Percentiles rank a stretch among this genome's conserved stretches.
Conservation (phyloP, 2,888 invertebrate species). For the Sesamia inferens region DNA sequence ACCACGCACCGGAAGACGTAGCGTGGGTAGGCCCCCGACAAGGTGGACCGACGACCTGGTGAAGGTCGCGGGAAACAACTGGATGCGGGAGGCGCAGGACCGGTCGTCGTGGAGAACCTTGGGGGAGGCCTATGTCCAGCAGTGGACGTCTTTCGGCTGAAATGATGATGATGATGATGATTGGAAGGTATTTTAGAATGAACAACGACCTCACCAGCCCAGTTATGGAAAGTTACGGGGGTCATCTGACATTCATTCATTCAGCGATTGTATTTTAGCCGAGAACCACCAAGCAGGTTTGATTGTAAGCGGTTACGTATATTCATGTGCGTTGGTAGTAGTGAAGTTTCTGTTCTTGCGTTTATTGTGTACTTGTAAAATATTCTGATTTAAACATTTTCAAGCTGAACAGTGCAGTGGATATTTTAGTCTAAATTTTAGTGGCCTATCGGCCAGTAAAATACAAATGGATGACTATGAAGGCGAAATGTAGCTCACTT, state of each 20-base stretch:
- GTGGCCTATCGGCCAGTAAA: conserved; percentile 30
- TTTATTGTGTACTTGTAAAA: conserved; percentile 29
- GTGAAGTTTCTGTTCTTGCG: conserved; percentile 8
- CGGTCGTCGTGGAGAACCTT: too few relatives aligned
- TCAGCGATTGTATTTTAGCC: background rate
- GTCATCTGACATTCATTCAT: background rate
- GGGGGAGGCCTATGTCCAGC: too few relatives aligned
- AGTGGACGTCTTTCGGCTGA: too few relatives aligned
- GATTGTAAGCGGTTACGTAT: background rate
- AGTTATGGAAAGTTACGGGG: background rate
- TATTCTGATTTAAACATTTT: conserved; percentile 42
- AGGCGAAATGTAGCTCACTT: conserved; percentile 21
- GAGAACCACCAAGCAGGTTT: background rate
- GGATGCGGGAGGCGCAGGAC: too few relatives aligned
- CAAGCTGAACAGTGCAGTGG: conserved; percentile 29
- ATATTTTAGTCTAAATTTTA: conserved; percentile 43
- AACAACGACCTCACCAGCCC: background rate
- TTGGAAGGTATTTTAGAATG: background rate
- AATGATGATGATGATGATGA: too few relatives aligned
- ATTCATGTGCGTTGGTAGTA: background rate
- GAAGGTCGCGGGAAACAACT: too few relatives aligned
- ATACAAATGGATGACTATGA: conserved; percentile 36
- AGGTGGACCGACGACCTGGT: too few relatives aligned
- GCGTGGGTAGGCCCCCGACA: too few relatives aligned
- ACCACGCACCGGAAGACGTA: too few relatives aligned